Evolutionary conservation across 2,113 vertebrate genomes (phyloP).

Genomic region (Ceyx cyanopectus): DNA sequence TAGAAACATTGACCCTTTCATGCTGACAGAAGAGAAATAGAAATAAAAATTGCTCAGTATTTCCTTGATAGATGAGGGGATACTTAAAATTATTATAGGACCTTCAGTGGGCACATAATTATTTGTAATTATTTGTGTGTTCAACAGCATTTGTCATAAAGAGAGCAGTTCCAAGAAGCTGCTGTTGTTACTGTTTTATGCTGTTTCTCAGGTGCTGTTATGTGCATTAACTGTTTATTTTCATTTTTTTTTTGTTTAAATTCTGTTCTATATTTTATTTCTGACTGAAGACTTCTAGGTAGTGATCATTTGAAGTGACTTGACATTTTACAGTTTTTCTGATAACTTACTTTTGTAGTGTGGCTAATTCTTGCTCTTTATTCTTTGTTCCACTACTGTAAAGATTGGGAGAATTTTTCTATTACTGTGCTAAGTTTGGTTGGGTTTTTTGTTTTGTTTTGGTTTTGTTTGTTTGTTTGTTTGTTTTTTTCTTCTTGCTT

Average conservation of each 20-base stretch:
- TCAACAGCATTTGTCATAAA: background rate
- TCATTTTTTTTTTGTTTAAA: background rate
- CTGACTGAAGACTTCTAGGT: background rate
- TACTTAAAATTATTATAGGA: fast-evolving
- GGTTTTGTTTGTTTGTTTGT: background rate
- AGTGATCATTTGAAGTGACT: background rate
- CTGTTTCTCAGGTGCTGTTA: background rate
- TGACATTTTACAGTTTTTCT: background rate
- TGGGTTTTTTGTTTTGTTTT: background rate
- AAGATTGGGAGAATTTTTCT: background rate
- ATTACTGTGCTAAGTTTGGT: background rate
- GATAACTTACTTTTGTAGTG: background rate
- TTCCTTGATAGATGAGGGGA: background rate
- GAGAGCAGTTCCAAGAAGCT: background rate
- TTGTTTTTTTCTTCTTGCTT: background rate
- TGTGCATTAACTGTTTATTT: background rate
- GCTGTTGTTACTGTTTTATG: background rate
- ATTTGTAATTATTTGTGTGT: background rate
- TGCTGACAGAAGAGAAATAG: background rate
- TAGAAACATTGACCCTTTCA: background rate
- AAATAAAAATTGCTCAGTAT: background rate
- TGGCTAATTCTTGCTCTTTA: background rate
- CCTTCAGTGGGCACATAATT: background rate
- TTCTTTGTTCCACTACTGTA: background rate
- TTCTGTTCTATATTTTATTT: background rate